These are phyloP conservation scores for Rhynchopsitta pachyrhyncha DNA, from an alignment of 2,113 vertebrate species.

Conservation along the genomic window DNA sequence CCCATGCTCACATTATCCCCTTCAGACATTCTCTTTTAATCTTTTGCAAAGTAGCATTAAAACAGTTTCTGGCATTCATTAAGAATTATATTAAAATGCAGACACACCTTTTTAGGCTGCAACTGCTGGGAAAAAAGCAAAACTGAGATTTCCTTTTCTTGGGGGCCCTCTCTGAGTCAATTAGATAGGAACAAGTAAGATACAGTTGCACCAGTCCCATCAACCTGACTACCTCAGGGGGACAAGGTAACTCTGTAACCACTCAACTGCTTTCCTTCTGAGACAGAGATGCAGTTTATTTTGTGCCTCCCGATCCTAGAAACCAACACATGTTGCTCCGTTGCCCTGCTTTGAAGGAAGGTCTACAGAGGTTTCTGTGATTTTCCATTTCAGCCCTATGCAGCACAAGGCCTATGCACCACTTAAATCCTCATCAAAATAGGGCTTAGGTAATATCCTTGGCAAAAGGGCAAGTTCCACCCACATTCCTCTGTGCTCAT, in stretches of 20 bases:
- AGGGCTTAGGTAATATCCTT: conserved; percentile 60
- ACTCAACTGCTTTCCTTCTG: not conserved
- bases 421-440: conserved; percentile 50
- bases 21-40: conserved; percentile 55
- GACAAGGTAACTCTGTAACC: fast-evolving
- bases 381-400: conserved; percentile 32
- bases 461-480: conserved; percentile 54
- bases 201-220: not conserved
- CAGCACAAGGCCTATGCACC: not conserved
- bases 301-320: not conserved
- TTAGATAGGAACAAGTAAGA: not conserved
- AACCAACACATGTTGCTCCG: fast-evolving
- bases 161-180: not conserved
- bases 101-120: conserved; percentile 4
- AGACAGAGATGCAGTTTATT: not conserved
- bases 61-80: conserved; percentile 40
- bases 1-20: conserved; percentile 22
- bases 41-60: conserved; percentile 49
- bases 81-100: not conserved
- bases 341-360: not conserved
- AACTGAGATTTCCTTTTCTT: not conserved
- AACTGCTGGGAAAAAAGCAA: not conserved
- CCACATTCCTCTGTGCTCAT: conserved; percentile 65
- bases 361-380: conserved; percentile 17
- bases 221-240: not conserved